These are phyloP conservation scores for Cichladusa arquata DNA, from an alignment of 2,113 vertebrate genomes.

Conservation along the genomic window DNA sequence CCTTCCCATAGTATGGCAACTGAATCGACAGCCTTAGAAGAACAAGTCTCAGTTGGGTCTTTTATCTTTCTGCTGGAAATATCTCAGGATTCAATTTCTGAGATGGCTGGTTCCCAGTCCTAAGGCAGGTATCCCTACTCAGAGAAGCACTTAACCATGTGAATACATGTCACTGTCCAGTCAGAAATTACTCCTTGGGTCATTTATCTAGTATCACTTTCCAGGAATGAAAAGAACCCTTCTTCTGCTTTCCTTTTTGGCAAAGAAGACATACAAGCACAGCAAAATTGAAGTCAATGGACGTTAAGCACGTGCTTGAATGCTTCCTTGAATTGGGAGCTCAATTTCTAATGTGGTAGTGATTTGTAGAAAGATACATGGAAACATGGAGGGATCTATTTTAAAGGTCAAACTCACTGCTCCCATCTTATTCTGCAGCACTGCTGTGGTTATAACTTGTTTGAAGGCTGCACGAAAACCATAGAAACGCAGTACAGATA, in stretches of 20 bases:
- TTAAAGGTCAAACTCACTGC: not conserved
- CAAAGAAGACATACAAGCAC: not conserved
- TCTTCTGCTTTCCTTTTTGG: slow-evolving; percentile 1
- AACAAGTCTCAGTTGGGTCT: not conserved
- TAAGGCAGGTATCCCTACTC: not conserved
- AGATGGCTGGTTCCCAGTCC: not conserved
- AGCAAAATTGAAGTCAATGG: slow-evolving; percentile 18
- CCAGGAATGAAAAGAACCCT: not conserved
- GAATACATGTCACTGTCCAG: not conserved
- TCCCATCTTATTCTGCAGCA: not conserved
- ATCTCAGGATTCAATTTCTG: not conserved
- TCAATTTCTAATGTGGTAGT: slow-evolving; percentile 1
- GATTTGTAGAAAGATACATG: not conserved
- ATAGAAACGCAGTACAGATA: not conserved
- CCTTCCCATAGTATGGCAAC: not conserved
- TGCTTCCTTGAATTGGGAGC: not conserved
- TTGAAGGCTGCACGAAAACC: not conserved
- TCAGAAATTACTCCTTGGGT: not conserved
- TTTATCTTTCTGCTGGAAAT: not conserved
- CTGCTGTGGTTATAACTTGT: not conserved
- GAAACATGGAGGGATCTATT: not conserved
- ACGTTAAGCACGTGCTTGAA: slow-evolving; percentile 15
- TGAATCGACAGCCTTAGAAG: not conserved
- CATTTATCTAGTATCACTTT: not conserved
- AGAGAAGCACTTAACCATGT: not conserved